Conservation (phyloP, 2,888 invertebrate genomes). For the Lordiphosa fenestrarum region DNA sequence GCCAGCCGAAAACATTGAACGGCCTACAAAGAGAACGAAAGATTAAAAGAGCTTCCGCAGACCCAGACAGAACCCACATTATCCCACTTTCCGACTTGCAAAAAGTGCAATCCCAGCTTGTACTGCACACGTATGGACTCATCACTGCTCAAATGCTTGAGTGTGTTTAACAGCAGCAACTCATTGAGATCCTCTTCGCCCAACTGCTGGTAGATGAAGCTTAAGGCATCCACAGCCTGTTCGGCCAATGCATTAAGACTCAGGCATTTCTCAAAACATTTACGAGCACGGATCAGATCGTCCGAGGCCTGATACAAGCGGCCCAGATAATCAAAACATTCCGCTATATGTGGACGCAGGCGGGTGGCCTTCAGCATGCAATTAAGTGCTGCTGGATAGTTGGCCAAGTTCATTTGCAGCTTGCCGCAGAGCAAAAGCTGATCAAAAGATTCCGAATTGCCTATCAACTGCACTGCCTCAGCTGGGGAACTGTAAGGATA, state of each 20-base stretch:
- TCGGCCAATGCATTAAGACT: constrained; percentile 86
- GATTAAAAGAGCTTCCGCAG: too few relatives aligned
- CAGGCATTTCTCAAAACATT: constrained; percentile 92
- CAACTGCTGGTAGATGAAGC: constrained; percentile 86
- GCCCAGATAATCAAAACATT: constrained; percentile 89
- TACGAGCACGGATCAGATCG: constrained; percentile 87
- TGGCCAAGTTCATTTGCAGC: constrained; percentile 76
- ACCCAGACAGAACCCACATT: constrained; percentile 74
- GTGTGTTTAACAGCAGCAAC: constrained; percentile 74
- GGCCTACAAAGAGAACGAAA: constrained; percentile 80
- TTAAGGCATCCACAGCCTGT: constrained; percentile 87
- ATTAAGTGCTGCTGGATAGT: constrained; percentile 84
- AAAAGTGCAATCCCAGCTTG: constrained; percentile 90
- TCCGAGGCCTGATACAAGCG: constrained; percentile 85
- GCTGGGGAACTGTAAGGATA: constrained; percentile 72
- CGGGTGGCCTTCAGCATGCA: constrained; percentile 87
- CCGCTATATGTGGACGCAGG: constrained; percentile 87
- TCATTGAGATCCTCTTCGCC: constrained; percentile 82
- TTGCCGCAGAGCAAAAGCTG: constrained; percentile 69
- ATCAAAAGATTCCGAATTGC: constrained; percentile 60
- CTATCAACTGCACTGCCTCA: constrained; percentile 82
- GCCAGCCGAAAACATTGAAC: constrained; percentile 88
- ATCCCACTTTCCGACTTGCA: constrained; percentile 86
- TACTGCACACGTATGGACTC: constrained; percentile 89
- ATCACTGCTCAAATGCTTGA: constrained; percentile 81